Conservation (phyloP, 2,113 vertebrate species). For the Cisticola juncidis region DNA sequence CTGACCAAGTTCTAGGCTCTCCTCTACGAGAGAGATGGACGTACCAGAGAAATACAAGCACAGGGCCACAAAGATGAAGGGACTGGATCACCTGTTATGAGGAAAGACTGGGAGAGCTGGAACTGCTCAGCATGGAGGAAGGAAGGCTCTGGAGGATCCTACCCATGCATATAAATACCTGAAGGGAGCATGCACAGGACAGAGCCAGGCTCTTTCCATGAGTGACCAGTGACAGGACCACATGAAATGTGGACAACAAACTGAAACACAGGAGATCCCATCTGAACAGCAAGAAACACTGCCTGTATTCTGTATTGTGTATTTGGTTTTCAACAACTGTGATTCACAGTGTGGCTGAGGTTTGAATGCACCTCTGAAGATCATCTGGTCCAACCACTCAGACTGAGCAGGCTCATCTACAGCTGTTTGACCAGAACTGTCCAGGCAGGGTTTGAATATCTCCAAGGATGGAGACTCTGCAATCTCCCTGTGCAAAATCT, state of each 20-base stretch:
- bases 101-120: background rate
- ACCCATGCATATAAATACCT: background rate
- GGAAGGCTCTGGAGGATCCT: background rate
- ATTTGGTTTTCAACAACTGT: background rate
- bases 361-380: background rate
- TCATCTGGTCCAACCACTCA: background rate
- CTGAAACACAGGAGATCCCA: background rate
- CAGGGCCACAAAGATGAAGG: background rate
- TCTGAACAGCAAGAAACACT: background rate
- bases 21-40: background rate
- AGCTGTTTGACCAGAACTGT: background rate
- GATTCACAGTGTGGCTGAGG: rapidly evolving
- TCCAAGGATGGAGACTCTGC: background rate
- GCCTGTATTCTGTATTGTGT: background rate
- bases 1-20: background rate
- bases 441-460: background rate
- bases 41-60: background rate
- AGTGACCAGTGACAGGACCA: background rate
- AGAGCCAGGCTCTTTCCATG: background rate
- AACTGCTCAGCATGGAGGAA: background rate
- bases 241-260: background rate
- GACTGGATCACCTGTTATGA: background rate
- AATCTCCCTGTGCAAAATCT: background rate
- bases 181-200: background rate
- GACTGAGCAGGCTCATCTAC: rapidly evolving